Conservation (phyloP, 2,797 vertebrate genomes). For the Stomatorhinus walkeri region DNA sequence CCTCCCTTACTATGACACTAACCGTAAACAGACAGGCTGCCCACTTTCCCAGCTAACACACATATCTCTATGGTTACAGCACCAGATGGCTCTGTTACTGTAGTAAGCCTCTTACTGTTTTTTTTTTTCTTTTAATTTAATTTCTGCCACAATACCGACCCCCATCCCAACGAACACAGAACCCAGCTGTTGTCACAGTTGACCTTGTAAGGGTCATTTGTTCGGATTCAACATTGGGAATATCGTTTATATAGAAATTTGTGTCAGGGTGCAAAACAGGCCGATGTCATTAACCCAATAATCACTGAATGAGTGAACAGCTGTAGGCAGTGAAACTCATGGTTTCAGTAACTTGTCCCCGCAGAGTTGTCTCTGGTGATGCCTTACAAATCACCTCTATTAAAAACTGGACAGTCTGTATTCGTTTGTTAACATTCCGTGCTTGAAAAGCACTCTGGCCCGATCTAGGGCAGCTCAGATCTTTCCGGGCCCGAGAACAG, state of each 20-base stretch:
- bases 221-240: neutral
- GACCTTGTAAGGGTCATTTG: neutral
- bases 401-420: neutral
- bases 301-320: neutral
- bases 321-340: neutral
- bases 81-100: constrained; percentile 1
- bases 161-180: neutral
- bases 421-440: neutral
- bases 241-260: neutral
- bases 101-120: constrained; percentile 2
- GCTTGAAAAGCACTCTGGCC: neutral
- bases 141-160: neutral
- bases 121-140: neutral
- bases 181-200: neutral
- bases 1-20: constrained; percentile 1
- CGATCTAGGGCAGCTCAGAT: neutral
- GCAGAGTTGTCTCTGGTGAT: neutral
- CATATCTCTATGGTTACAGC: constrained; percentile 2
- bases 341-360: neutral
- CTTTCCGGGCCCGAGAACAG: neutral
- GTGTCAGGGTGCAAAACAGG: neutral
- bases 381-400: neutral
- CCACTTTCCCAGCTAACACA: neutral
- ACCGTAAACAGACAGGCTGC: neutral
- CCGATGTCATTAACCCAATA: neutral